Conservation (phyloP, 2,797 vertebrate genomes). For the Rachycentron canadum region DNA sequence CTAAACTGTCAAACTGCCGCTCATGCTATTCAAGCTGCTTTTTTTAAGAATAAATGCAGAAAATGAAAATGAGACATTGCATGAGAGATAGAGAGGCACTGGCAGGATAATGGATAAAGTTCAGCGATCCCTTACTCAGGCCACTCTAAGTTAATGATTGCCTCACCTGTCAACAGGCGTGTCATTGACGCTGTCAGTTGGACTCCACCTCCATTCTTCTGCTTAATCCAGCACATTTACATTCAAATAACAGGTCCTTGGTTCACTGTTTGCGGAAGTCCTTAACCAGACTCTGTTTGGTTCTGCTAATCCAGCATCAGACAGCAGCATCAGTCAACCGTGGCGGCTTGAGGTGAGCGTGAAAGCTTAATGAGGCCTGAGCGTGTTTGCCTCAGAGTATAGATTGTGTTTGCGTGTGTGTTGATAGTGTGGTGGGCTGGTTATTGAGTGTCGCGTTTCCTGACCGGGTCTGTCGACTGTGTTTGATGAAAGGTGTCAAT, state of each 20-base stretch:
- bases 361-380: slow-evolving; percentile 44
- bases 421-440: background rate
- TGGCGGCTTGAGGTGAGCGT: slow-evolving; percentile 68
- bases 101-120: slow-evolving; percentile 2
- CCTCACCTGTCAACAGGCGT: slow-evolving; percentile 68
- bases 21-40: background rate
- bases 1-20: background rate
- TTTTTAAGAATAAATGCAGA: background rate
- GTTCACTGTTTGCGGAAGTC: slow-evolving; percentile 55
- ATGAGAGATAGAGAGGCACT: background rate
- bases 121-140: slow-evolving; percentile 13
- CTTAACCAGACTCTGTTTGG: slow-evolving; percentile 51
- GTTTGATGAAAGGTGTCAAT: slow-evolving; percentile 1
- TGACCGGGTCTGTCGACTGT: background rate
- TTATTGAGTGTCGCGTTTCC: slow-evolving; percentile 32
- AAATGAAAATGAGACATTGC: background rate
- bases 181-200: slow-evolving; percentile 2
- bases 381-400: slow-evolving; percentile 28
- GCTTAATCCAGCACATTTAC: slow-evolving; percentile 46
- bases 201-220: slow-evolving; percentile 50
- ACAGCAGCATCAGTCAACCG: slow-evolving; percentile 22
- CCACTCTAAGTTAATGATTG: slow-evolving; percentile 73
- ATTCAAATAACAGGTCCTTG: slow-evolving; percentile 45
- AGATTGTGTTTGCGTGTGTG: slow-evolving; percentile 20
- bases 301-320: slow-evolving; percentile 58